A percentile compares a stretch with the other conserved stretches of the same genome.
Evolutionary conservation across 1,140 invertebrate species (phyloP).

Genomic region (Drosophila burlai): DNA sequence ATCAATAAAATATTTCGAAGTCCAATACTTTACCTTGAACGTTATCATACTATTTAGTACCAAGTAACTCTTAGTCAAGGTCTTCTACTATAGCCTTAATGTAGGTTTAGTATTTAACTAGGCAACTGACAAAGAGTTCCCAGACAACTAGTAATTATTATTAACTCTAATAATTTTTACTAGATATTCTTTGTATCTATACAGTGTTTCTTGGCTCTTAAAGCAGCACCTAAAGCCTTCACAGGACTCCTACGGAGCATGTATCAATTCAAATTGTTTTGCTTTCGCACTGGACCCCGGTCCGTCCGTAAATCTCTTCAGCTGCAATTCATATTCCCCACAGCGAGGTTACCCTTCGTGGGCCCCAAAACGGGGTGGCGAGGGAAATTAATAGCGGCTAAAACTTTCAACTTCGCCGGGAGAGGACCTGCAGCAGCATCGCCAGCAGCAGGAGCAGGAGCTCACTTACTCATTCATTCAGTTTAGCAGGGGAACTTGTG

Average conservation of each 20-base stretch:
- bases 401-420: constrained; percentile 67
- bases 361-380: constrained; percentile 6
- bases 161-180: background rate
- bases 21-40: background rate
- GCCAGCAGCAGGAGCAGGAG: constrained; percentile 15
- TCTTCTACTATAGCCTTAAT: background rate
- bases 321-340: constrained; percentile 58
- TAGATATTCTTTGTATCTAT: background rate
- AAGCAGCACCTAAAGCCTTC: too few relatives aligned
- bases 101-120: background rate
- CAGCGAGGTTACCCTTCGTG: constrained; percentile 33
- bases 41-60: background rate
- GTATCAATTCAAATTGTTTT: constrained; percentile 48
- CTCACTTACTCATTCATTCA: constrained; percentile 54
- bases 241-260: constrained; percentile 3
- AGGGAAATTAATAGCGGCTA: constrained; percentile 73
- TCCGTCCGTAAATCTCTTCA: constrained; percentile 38
- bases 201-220: background rate
- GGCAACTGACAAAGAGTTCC: background rate
- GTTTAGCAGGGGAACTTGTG: constrained; percentile 63
- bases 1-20: background rate
- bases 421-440: constrained; percentile 19
- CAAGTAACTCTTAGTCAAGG: background rate
- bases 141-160: background rate
- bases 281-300: background rate